Evolutionary conservation across 2,113 vertebrate genomes (phyloP).

Genomic region (Myanophis thanlyinensis): DNA sequence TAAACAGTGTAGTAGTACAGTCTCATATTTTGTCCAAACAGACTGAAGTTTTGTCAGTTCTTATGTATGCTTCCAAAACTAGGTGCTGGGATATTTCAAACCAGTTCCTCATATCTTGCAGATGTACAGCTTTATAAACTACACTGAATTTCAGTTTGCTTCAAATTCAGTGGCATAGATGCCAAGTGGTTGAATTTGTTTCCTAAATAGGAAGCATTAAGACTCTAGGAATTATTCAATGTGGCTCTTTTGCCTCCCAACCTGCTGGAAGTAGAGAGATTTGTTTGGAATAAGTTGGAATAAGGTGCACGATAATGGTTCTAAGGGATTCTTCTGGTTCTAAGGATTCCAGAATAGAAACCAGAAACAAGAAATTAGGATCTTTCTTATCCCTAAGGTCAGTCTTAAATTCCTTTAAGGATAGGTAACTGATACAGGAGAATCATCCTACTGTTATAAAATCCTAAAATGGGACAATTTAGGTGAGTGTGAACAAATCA

Average conservation of each 20-base stretch:
- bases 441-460: not conserved
- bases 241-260: not conserved
- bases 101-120: not conserved
- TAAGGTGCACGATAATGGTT: not conserved
- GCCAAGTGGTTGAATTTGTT: not conserved
- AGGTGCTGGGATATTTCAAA: not conserved
- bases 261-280: not conserved
- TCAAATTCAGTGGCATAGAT: not conserved
- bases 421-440: not conserved
- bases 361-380: not conserved
- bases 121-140: not conserved
- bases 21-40: conserved; percentile 3
- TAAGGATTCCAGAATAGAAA: not conserved
- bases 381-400: not conserved
- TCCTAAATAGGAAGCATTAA: not conserved
- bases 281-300: not conserved
- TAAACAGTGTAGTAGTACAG: not conserved
- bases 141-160: not conserved
- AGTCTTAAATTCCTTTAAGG: not conserved
- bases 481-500: not conserved
- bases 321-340: not conserved
- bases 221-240: not conserved
- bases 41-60: not conserved
- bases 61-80: not conserved
- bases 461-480: not conserved